Base-by-base conservation (phyloP, 1,140 invertebrate genomes). In the Octopus bimaculoides region DNA sequence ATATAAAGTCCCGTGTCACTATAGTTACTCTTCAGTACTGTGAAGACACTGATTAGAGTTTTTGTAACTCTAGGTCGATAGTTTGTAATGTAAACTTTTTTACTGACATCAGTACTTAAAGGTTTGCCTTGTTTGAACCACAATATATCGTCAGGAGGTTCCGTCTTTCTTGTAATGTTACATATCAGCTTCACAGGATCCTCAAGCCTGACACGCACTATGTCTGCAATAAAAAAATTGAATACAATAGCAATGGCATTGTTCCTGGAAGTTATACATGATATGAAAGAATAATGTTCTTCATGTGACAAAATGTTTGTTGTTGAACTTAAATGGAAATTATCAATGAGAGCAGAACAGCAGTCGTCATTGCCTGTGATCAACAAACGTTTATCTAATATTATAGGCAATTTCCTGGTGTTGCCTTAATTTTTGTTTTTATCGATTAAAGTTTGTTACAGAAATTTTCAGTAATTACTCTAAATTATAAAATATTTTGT, bases 1-100 rank as follows among this genome's bases (percentile, higher is more conserved):
- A 75, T 17, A 41, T 75, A 75, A 75, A 75, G 41, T 52, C 74
- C 74, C 52, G 74, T 75, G 52, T 75, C 74, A 75, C 41, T 53
- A 75, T 75, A 75, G 41, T 14, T 75, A 52, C 74, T 75, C 74
- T 75, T 53, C 26, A 75, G 26, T 6, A 53, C 74, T 14, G 74
- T 75, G 74, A 75, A 75, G 14, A 75, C 74, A 75, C 74, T 75
- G 74, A 75, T 75, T 53, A 75, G 74, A 75, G 74, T 75, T 14
- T 6, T 52, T 5, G 74, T 52, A 52, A 52, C 14, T 8, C 66
- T 71, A 75, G 74, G 74, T 52, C 26, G 74, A 52, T 75, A 75
- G 41, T 75, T 75, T 75, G 74, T 75, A 52, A 75, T 75, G 74
- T 75, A 75, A 52, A 75, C 41, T 41, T 75, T 75, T 75, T 17